Base-by-base conservation (phyloP, 2,888 invertebrate genomes). In the Heliconius erato region DNA sequence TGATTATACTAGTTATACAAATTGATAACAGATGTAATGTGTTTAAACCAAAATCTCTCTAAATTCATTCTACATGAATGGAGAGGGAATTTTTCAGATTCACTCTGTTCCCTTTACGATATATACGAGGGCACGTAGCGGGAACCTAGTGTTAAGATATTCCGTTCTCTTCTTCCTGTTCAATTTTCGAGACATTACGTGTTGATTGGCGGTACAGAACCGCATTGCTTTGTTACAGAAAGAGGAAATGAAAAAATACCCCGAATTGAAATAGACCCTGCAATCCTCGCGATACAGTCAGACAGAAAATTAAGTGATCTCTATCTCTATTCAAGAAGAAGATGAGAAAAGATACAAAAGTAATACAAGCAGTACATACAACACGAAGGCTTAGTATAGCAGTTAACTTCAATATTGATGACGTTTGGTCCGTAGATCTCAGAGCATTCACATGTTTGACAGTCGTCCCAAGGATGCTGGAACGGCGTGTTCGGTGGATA, bases 381-480 rank as follows among this genome's bases (percentile, higher is more conserved):
- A 87, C 95, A 95, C 65, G 90, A 88, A 0, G 88, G 89, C 82
- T 92, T 95, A 16, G 94, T 94, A 85, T 89, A 93, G 86, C 95
- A 95, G 87, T 91, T 92, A 81, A 95, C 90, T 87, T 95, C 95
- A 1, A 95, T 89, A 49, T 90, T 92, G 85, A 91, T 85, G 71
- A 90, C 74, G 3, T 89, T 89, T 0, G 74, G 19, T 3, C 87
- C 82, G 65, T 82, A 85, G 14, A 88, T 85, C 84, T 95, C 95
- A 1, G 86, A 88, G 85, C 95, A 95, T 65, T 93, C 85, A 84
- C 95, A 95, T 74, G 91, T 85, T 86, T 92, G 93, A 86, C 95
- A 95, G 2, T 92, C 91, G 83, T 95, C 94, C 95, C 95, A 95
- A 0, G 95, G 95, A 84, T 95, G 95, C 85, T 93, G 91, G 91